Evolutionary conservation across 2,888 invertebrate genomes (phyloP), one percentile per base, ranked within the genome.

Genomic region (Octodonta nipae): DNA sequence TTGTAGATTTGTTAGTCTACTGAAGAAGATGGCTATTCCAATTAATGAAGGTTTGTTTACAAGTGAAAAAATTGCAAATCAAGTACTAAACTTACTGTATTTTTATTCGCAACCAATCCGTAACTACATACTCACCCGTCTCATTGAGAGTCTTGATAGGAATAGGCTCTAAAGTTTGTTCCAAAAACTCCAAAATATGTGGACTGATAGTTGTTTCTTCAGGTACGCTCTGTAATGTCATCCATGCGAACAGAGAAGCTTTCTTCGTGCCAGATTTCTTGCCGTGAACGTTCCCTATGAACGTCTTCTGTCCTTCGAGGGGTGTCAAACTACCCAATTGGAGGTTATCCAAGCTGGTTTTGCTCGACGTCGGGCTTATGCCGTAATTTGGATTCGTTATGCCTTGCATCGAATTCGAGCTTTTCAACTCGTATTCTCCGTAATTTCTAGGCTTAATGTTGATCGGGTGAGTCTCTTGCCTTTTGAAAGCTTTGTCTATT

Each of bases 121-220:
- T n/a, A n/a, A n/a, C n/a, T n/a, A n/a, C 6, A 4, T 12, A n/a
- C 16, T 30, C 35, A 35, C 38, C 37, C 36, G 44, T 44, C 25
- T 47, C 38, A 12, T 37, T 43, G 16, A 49, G 31, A 13, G 47
- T 55, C 41, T 63, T 63, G 0, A 55, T 47, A 0, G 93, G 92
- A 53, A 96, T 86, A 0, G 95, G 93, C 53, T 96, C 95, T 20
- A 96, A 62, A 0, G 93, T 92, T 63, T 95, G 95, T 56, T 98
- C 96, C 43, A 98, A 63, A 62, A 96, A 98, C 62, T 95, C 92
- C 32, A 98, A 68, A 46, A 98, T 86, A 52, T 92, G 91, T 0
- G 98, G 96, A 45, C 89, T 92, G 54, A 98, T 89, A 45, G 95
- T 82, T 14, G 96, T 96, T 64, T 96, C 95, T 57, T 89, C 92